Percentiles rank a stretch among this genome's conserved stretches.
Conservation (phyloP, 2,888 invertebrate species). For the Aphelenchoides bicaudatus region DNA sequence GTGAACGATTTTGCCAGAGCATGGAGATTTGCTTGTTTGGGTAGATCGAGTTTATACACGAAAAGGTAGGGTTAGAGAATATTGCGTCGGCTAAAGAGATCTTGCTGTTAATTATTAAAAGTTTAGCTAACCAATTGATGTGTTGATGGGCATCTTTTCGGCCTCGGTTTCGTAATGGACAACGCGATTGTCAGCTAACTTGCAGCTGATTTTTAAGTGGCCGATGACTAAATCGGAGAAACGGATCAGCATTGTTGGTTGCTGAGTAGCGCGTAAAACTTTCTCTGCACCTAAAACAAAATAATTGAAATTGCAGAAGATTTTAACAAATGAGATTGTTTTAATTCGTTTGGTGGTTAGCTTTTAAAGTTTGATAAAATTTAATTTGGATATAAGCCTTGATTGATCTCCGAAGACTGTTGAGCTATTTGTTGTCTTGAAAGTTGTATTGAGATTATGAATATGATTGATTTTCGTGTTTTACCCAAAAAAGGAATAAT, state of each 20-base stretch:
- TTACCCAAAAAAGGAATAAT: no score
- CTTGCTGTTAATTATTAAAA: no score
- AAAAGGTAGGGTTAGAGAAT: slow-evolving; percentile 22
- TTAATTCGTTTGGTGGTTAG: no score
- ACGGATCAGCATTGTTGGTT: slow-evolving; percentile 25
- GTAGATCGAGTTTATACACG: slow-evolving; percentile 20
- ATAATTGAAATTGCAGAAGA: no score
- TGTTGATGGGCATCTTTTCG: slow-evolving; percentile 26
- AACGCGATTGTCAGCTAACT: slow-evolving; percentile 19
- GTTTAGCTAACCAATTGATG: no score
- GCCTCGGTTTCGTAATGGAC: slow-evolving; percentile 28
- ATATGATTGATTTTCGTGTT: no score
- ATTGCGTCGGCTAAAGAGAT: slow-evolving; percentile 30
- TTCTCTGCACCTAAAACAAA: slow-evolving; percentile 16
- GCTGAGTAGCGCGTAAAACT: slow-evolving; percentile 9
- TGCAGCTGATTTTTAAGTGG: slow-evolving; percentile 25
- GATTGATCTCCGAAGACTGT: no score
- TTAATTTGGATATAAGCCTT: no score
- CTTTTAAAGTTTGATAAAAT: no score
- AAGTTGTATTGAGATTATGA: no score
- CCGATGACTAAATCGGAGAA: slow-evolving; percentile 25
- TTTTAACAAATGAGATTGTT: no score
- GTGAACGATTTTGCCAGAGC: slow-evolving; percentile 24
- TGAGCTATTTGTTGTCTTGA: no score
- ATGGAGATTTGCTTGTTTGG: slow-evolving; percentile 22